phyloP scores from a whole-genome alignment of 2,888 invertebrate genomes.

The Catotricha subobsoleta region DNA sequence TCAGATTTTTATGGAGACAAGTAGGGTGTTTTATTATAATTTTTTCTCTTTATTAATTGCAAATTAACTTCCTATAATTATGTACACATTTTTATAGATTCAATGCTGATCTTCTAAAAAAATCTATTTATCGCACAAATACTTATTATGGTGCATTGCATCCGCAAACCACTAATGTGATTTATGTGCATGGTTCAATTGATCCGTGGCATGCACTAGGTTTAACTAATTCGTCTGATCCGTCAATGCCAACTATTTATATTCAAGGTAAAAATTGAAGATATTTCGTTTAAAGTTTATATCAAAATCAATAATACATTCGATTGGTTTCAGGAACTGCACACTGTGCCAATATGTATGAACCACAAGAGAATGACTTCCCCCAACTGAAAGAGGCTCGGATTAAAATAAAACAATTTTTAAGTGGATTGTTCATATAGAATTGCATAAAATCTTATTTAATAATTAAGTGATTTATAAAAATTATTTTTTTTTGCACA shows the following conservation, averaged over 20 bases:
- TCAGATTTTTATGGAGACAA: conserved; percentile 62
- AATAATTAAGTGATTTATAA: too few species aligned
- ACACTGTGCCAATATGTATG: conserved; percentile 90
- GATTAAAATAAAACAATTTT: conserved; percentile 33
- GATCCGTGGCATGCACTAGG: conserved; percentile 81
- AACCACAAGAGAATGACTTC: conserved; percentile 44
- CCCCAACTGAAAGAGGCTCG: conserved; percentile 51
- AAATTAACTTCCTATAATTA: too few species aligned
- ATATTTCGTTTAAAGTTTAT: too few species aligned
- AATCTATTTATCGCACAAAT: conserved; percentile 54
- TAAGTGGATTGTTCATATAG: not conserved
- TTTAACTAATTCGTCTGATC: conserved; percentile 37
- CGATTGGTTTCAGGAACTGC: conserved; percentile 77
- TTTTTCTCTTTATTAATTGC: conserved; percentile 1
- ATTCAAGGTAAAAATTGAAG: too few species aligned
- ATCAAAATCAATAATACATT: too few species aligned
- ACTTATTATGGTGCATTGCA: conserved; percentile 58
- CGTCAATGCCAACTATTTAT: conserved; percentile 46
- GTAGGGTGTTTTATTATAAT: conserved; percentile 27
- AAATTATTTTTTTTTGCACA: too few species aligned
- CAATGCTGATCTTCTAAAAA: conserved; percentile 38
- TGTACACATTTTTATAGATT: too few species aligned
- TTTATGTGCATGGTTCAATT: conserved; percentile 74
- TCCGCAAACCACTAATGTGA: conserved; percentile 50
- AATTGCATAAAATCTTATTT: too few species aligned